Percentiles rank a stretch among this genome's conserved stretches.
These are phyloP conservation scores for Spodoptera littoralis DNA, from an alignment of 2,888 invertebrate genomes.

Conservation along the genomic window DNA sequence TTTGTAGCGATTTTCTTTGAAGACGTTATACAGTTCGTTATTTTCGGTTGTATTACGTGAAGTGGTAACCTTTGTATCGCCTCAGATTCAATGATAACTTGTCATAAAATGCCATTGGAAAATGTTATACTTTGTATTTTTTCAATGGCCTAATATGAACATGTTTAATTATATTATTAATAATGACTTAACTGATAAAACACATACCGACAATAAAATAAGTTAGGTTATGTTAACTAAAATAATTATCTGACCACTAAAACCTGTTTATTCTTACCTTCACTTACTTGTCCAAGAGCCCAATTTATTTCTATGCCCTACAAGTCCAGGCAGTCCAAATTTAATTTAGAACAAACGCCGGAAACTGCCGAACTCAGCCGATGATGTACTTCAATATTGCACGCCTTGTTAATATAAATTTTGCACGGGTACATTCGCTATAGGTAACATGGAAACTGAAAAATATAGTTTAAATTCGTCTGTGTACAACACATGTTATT, in stretches of 20 bases:
- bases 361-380: slow-evolving; percentile 63
- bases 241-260: not conserved
- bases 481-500: too few relatives aligned
- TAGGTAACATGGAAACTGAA: slow-evolving; percentile 28
- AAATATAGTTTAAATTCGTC: slow-evolving; percentile 44
- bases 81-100: too few relatives aligned
- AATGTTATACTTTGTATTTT: too few relatives aligned
- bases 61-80: too few relatives aligned
- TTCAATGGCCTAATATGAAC: too few relatives aligned
- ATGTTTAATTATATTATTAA: too few relatives aligned
- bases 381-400: slow-evolving; percentile 77
- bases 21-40: not conserved
- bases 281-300: slow-evolving; percentile 3
- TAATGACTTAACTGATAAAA: too few relatives aligned
- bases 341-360: slow-evolving; percentile 79
- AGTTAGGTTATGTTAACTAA: too few relatives aligned
- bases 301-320: slow-evolving; percentile 32
- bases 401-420: slow-evolving; percentile 77
- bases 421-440: slow-evolving; percentile 54
- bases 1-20: not conserved
- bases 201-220: too few relatives aligned
- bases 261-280: not conserved
- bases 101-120: too few relatives aligned
- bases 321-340: slow-evolving; percentile 71
- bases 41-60: too few relatives aligned